Conservation (phyloP, 2,888 invertebrate genomes). For the Thalpophila matura region DNA sequence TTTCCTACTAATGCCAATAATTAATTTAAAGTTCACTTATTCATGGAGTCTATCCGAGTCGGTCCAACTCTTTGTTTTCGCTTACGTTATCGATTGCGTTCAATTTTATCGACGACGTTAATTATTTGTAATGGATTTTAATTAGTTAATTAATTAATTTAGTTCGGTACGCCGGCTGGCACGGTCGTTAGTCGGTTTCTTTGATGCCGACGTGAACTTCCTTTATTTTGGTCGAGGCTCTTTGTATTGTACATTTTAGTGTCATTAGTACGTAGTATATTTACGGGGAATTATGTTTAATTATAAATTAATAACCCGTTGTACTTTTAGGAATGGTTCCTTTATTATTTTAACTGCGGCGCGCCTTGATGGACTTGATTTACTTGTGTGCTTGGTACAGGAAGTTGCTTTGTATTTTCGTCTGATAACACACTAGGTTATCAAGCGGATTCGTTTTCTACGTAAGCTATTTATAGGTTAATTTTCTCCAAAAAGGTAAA, state of each 20-base stretch:
- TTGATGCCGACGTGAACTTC: constrained; percentile 76
- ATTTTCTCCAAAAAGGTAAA: no score
- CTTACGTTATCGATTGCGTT: constrained; percentile 72
- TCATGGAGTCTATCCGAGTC: constrained; percentile 55
- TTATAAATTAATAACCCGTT: constrained; percentile 61
- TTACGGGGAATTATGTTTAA: constrained; percentile 63
- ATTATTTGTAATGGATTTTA: constrained; percentile 83
- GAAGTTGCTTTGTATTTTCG: constrained; percentile 22
- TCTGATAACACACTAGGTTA: constrained; percentile 19
- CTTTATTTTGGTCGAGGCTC: constrained; percentile 69
- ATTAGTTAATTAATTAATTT: constrained; percentile 88
- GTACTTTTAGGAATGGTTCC: constrained; percentile 50
- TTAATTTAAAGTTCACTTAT: constrained; percentile 61
- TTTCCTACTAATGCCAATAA: constrained; percentile 58
- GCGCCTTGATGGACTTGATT: constrained; percentile 30
- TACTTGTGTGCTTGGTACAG: constrained; percentile 3
- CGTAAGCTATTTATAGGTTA: background rate
- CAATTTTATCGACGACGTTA: constrained; percentile 75
- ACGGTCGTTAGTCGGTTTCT: constrained; percentile 76
- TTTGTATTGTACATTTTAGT: constrained; percentile 69
- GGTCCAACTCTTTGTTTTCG: constrained; percentile 70
- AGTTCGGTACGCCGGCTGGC: constrained; percentile 72
- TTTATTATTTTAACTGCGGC: constrained; percentile 45
- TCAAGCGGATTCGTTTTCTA: constrained; percentile 20
- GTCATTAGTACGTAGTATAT: constrained; percentile 63